Conservation (phyloP, 2,797 vertebrate species). For the Neosilurus mollespiculum region DNA sequence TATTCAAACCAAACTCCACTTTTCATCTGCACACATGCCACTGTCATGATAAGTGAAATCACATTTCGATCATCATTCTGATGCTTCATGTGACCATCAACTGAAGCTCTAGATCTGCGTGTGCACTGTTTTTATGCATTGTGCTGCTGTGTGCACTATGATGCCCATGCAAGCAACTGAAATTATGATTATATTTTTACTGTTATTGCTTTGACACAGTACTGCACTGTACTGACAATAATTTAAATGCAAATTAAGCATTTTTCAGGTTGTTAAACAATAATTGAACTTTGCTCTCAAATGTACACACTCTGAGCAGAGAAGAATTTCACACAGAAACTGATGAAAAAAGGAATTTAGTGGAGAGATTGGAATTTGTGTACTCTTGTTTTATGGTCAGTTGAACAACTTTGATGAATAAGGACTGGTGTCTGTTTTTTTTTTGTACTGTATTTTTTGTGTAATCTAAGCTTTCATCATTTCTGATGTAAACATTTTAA, state of each 20-base stretch:
- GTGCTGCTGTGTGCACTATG: background rate
- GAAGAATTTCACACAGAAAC: background rate
- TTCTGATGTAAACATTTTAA: conserved; percentile 37
- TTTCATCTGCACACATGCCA: background rate
- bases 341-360: background rate
- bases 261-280: background rate
- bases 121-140: background rate
- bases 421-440: background rate
- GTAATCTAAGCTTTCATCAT: conserved; percentile 29
- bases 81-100: background rate
- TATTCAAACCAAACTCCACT: background rate
- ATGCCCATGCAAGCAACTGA: background rate
- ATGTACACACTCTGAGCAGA: background rate
- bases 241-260: background rate
- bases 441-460: background rate
- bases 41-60: background rate
- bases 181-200: background rate
- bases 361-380: background rate
- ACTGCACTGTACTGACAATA: background rate
- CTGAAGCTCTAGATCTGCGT: background rate
- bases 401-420: conserved; percentile 12
- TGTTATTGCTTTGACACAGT: background rate
- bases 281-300: background rate
- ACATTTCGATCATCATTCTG: background rate
- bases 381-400: background rate